Evolutionary conservation across 2,113 vertebrate genomes (phyloP).

Genomic region (Orycteropus afer): DNA sequence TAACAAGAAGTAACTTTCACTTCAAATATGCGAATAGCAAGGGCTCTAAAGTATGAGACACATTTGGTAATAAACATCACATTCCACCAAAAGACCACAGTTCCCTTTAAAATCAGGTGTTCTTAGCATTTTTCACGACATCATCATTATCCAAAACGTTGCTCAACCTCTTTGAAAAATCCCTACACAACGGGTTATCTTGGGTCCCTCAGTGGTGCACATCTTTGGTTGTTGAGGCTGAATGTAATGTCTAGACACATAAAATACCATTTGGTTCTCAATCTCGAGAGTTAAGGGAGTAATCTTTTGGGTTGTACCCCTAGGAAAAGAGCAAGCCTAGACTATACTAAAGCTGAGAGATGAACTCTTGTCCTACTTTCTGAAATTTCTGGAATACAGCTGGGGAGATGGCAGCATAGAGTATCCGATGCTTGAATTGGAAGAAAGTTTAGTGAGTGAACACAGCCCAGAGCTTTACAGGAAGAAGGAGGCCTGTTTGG

Average conservation of each 20-base stretch:
- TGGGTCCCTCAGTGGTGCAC: not conserved
- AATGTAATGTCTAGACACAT: not conserved
- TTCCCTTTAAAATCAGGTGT: not conserved
- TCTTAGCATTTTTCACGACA: not conserved
- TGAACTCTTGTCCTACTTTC: not conserved
- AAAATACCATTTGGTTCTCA: not conserved
- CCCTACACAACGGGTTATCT: not conserved
- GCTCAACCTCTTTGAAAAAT: not conserved
- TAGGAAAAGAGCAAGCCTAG: not conserved
- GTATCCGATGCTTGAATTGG: not conserved
- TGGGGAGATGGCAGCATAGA: not conserved
- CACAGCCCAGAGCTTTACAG: not conserved
- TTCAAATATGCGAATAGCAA: not conserved
- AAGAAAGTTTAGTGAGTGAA: not conserved
- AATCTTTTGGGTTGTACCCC: not conserved
- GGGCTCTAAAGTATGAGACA: not conserved
- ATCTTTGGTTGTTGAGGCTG: not conserved
- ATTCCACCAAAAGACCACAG: not conserved
- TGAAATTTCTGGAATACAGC: not conserved
- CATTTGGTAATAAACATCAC: not conserved
- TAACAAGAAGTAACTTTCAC: not conserved
- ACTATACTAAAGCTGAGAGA: not conserved
- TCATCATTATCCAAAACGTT: not conserved
- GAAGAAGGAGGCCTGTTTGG: not conserved
- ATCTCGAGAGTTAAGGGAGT: not conserved